phyloP scores from a whole-genome alignment of 2,113 vertebrate genomes.

The Zonotrichia leucophrys region DNA sequence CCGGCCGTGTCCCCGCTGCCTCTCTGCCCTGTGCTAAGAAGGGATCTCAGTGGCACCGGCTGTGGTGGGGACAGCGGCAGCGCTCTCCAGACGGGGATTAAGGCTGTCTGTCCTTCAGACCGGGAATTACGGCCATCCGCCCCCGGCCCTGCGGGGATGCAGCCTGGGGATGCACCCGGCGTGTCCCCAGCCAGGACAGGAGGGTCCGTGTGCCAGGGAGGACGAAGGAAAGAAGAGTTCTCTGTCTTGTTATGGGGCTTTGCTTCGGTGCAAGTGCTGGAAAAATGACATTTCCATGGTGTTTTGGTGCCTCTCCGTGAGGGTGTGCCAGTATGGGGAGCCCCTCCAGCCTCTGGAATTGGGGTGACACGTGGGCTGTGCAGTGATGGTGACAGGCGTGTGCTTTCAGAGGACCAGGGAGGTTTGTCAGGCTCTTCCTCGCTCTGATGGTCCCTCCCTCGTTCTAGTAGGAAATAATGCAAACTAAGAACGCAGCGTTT shows the following conservation, averaged over 20 bases:
- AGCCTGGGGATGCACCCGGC: fast-evolving
- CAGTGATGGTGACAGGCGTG: not conserved
- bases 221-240: not conserved
- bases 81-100: conserved; percentile 17
- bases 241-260: not conserved
- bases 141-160: not conserved
- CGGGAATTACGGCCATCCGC: not conserved
- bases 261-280: fast-evolving
- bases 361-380: not conserved
- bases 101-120: not conserved
- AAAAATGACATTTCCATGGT: fast-evolving
- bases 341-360: not conserved
- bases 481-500: not conserved
- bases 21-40: not conserved
- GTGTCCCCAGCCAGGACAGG: not conserved
- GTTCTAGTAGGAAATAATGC: not conserved
- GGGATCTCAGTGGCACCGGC: not conserved
- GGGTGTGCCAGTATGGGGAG: fast-evolving
- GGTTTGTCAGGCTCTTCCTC: not conserved
- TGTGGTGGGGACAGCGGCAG: not conserved
- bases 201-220: fast-evolving
- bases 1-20: not conserved
- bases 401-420: not conserved
- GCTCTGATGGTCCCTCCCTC: not conserved
- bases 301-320: not conserved